These are phyloP conservation scores for Ochropleura plecta DNA, from an alignment of 2,888 invertebrate species.

Conservation along the genomic window DNA sequence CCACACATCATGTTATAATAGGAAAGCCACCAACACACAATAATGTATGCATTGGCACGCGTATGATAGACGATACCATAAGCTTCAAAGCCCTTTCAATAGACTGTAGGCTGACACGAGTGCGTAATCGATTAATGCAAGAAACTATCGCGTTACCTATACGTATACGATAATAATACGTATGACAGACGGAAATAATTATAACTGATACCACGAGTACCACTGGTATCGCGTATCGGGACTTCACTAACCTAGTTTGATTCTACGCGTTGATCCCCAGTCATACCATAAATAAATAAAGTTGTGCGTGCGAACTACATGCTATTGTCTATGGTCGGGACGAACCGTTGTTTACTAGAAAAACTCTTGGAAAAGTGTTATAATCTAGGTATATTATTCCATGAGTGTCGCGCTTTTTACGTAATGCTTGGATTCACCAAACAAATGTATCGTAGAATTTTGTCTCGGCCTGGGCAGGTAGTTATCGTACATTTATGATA, in stretches of 20 bases:
- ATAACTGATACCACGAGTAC: slow-evolving; percentile 52
- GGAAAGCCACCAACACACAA: slow-evolving; percentile 1
- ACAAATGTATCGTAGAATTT: background rate
- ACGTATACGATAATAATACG: slow-evolving; percentile 31
- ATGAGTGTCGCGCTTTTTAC: background rate
- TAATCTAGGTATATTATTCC: slow-evolving; percentile 3
- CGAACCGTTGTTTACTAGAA: slow-evolving; percentile 33
- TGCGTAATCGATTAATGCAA: slow-evolving; percentile 53
- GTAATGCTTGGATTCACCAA: background rate
- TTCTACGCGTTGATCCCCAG: slow-evolving; percentile 46
- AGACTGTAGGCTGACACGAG: slow-evolving; percentile 6
- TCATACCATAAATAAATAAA: slow-evolving; percentile 35
- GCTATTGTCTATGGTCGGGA: slow-evolving; percentile 50
- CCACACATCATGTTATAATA: background rate
- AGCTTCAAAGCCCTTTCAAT: slow-evolving; percentile 50
- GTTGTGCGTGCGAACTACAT: slow-evolving; percentile 37
- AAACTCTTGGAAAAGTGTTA: slow-evolving; percentile 13
- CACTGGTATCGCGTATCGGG: slow-evolving; percentile 56
- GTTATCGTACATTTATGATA: background rate
- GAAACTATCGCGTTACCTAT: slow-evolving; percentile 50
- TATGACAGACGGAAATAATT: slow-evolving; percentile 61
- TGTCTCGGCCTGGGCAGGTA: slow-evolving; percentile 17
- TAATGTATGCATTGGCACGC: slow-evolving; percentile 51
- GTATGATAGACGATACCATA: slow-evolving; percentile 6
- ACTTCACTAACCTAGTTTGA: slow-evolving; percentile 60